Base-by-base conservation (phyloP, 2,888 invertebrate species). In the Myopa testacea region DNA sequence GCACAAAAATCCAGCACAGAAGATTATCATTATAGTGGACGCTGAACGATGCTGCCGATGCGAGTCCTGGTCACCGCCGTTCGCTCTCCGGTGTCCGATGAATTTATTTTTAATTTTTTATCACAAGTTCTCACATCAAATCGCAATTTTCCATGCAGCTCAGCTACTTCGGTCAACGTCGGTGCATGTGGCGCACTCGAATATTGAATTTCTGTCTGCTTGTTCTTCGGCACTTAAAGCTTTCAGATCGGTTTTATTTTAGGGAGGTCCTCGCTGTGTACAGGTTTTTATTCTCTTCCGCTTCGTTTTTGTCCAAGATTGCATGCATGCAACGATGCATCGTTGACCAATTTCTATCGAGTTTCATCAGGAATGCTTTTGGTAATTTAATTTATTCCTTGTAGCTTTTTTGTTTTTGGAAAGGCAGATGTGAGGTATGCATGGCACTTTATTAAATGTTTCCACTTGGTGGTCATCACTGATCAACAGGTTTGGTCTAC, bases 321-420 rank as follows among this genome's bases (percentile, higher is more conserved):
- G 38, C 37, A 65, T 65, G 65, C 79, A 73, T 78, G 77, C 79
- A 77, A 26, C n/a, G n/a, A 65, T 73, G 80, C 80, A 67, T 79
- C 80, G 80, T 76, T 82, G 82, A 80, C 80, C 82, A 82, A 81
- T 82, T 82, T 82, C 80, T 80, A 82, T 82, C 80, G 78, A 81
- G 80, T 82, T 82, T 82, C 80, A 81, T 80, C 82, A 79, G 79
- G 81, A 78, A 79, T 80, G 78, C 77, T 80, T 81, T 79, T 79
- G 80, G 80, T 79, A 78, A 80, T 78, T 81, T 81, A 80, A 81
- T 81, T 81, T 80, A 81, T 79, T 79, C 79, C 77, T 79, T 69
- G 19, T 38, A 8, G 40, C 40, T 45, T 12, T 50, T 52, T 70
- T 26, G 12, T 38, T 38, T 34, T 38, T 12, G 26, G 19, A 26